Conservation (phyloP, 1,140 invertebrate species). For the Leptopilina boulardi region DNA sequence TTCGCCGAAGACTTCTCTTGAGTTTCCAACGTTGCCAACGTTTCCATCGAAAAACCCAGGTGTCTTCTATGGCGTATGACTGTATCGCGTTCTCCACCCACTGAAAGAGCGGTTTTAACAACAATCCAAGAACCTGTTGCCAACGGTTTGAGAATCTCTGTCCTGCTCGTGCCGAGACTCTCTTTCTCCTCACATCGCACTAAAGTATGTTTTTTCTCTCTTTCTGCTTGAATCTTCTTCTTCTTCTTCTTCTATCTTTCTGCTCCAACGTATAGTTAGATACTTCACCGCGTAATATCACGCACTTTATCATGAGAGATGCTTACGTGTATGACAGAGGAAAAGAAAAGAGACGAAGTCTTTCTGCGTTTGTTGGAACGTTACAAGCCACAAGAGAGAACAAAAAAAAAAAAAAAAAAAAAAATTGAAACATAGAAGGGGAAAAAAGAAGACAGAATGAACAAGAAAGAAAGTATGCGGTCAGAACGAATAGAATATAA, state of each 20-base stretch:
- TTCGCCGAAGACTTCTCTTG: conserved; percentile 35
- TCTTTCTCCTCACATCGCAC: conserved; percentile 42
- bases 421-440: conserved; percentile 11
- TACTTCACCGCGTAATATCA: conserved; percentile 66
- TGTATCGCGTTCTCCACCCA: conserved; percentile 68
- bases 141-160: conserved; percentile 66
- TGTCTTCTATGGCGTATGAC: conserved; percentile 65
- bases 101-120: conserved; percentile 61
- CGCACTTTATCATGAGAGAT: conserved; percentile 65
- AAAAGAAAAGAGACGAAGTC: conserved; percentile 38
- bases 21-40: conserved; percentile 55
- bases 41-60: conserved; percentile 65
- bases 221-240: not conserved
- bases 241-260: not conserved
- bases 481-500: conserved; percentile 61
- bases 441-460: conserved; percentile 23
- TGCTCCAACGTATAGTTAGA: conserved; percentile 34
- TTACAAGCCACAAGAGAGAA: conserved; percentile 48
- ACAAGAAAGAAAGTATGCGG: conserved; percentile 44
- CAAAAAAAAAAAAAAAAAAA: conserved; percentile 39
- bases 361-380: conserved; percentile 37
- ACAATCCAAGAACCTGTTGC: conserved; percentile 68
- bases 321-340: conserved; percentile 56
- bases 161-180: conserved; percentile 39
- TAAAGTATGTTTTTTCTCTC: conserved; percentile 34